Evolutionary conservation across 2,113 vertebrate species (phyloP).

Genomic region (Gopherus evgoodei): DNA sequence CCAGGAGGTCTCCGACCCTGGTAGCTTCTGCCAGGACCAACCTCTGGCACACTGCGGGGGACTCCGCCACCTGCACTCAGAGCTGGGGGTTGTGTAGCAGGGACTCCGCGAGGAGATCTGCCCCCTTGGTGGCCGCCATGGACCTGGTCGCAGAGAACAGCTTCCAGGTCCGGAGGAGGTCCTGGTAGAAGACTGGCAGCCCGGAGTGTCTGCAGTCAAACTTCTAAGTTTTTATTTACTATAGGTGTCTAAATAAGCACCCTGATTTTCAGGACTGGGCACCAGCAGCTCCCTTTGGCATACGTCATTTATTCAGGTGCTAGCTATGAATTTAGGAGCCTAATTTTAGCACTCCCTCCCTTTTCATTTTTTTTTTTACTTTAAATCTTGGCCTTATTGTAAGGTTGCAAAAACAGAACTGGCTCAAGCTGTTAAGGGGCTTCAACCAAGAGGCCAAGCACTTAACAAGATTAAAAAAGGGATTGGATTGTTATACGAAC

Average conservation of each 20-base stretch:
- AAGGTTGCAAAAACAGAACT: not conserved
- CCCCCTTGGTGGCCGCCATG: too few relatives aligned
- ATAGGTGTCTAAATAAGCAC: not conserved
- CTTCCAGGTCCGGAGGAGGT: too few relatives aligned
- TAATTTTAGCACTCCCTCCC: not conserved
- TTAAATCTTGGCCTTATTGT: not conserved
- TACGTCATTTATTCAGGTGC: not conserved
- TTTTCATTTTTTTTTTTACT: not conserved
- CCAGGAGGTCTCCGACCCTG: too few relatives aligned
- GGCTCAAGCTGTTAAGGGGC: not conserved
- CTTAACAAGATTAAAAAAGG: not conserved
- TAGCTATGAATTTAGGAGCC: not conserved
- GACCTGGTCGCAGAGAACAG: too few relatives aligned
- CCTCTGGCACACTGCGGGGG: too few relatives aligned
- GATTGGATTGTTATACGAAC: not conserved
- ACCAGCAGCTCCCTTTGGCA: not conserved
- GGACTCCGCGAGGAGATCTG: too few relatives aligned
- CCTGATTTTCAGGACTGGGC: not conserved
- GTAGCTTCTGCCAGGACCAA: too few relatives aligned
- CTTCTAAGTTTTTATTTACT: not conserved
- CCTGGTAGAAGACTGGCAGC: too few relatives aligned
- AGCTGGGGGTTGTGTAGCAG: too few relatives aligned
- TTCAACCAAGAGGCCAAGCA: not conserved
- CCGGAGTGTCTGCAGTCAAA: not conserved
- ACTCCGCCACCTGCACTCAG: too few relatives aligned